Evolutionary conservation across 35 echinoderm and acorn worm species (phyloP), one percentile per base, ranked within the genome.

Genomic region (Diadema setosum): DNA sequence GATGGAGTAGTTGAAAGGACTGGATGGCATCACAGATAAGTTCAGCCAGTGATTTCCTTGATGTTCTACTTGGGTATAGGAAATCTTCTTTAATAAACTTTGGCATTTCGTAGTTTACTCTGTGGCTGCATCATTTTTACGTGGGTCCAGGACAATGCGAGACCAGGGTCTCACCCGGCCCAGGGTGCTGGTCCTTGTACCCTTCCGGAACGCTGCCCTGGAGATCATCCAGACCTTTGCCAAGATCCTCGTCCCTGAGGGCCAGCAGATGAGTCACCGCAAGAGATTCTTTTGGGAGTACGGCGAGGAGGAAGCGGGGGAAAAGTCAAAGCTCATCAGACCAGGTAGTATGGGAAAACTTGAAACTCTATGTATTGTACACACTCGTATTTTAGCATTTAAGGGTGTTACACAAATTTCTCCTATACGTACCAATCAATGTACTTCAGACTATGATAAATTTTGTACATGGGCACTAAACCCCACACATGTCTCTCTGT

Each of bases 151-250:
- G 37, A 29, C 83, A 30, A 75, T 94, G 45, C 81, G 96, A 85
- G 96, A 99, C 48, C 96, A 95, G 81, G 96, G 96, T 21, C 83
- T 99, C 39, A 99, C 96, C 1, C 81, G 96, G 81, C 96, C 96
- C 21, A 82, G 93, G 39, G 89, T 92, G 5, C 83, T 99, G 32
- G 90, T 99, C 59, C 81, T 99, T 3, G 92, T 99, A 20, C 96
- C 96, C 9, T 99, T 99, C 89, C 85, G 96, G 18, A 49, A 94
- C 65, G 34, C 85, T 39, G 88, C 89, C 20, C 70, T 92, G 1
- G 78, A 93, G 46, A 86, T 99, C 18, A 85, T 99, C 82, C 91
- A 94, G 36, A 86, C 86, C 2, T 89, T 99, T 61, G 91, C 91
- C 39, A 91, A 99, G 67, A 57, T 99, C 12, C 58, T 99, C 49